Conservation (phyloP, 2,797 vertebrate genomes). For the Fringilla coelebs region DNA sequence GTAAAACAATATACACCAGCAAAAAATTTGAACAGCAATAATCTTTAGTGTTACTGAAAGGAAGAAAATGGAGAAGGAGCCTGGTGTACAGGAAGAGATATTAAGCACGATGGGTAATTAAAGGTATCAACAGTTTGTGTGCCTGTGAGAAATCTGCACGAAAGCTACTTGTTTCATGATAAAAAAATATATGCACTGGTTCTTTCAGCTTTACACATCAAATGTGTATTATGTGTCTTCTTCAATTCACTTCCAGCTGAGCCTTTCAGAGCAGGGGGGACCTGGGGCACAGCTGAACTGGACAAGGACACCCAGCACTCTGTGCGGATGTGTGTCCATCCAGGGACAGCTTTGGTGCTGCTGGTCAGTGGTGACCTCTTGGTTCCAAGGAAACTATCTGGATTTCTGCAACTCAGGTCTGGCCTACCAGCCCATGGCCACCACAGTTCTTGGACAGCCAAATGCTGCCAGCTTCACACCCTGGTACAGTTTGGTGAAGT, state of each 20-base stretch:
- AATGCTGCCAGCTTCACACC: not conserved
- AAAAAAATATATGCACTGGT: conserved; percentile 67
- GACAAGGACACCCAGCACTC: not conserved
- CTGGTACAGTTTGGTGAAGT: not conserved
- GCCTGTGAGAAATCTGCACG: conserved; percentile 51
- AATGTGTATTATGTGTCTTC: not conserved
- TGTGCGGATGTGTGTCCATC: fast-evolving
- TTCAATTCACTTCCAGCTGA: not conserved
- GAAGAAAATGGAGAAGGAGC: conserved; percentile 27
- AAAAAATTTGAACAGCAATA: conserved; percentile 48
- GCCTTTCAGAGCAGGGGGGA: not conserved
- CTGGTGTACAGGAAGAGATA: not conserved
- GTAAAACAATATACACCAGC: conserved; percentile 42
- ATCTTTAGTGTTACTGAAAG: conserved; percentile 68
- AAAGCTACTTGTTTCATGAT: conserved; percentile 46
- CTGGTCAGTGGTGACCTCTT: not conserved
- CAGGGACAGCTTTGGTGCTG: not conserved
- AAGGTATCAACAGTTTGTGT: conserved; percentile 57
- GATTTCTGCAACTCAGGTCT: not conserved
- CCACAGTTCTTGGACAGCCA: not conserved
- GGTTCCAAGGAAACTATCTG: not conserved
- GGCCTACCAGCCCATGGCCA: not conserved
- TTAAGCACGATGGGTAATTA: conserved; percentile 39
- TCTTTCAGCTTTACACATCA: conserved; percentile 60
- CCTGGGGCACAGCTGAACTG: not conserved